Conservation (phyloP, 2,113 vertebrate species). For the Oncorhynchus masou region DNA sequence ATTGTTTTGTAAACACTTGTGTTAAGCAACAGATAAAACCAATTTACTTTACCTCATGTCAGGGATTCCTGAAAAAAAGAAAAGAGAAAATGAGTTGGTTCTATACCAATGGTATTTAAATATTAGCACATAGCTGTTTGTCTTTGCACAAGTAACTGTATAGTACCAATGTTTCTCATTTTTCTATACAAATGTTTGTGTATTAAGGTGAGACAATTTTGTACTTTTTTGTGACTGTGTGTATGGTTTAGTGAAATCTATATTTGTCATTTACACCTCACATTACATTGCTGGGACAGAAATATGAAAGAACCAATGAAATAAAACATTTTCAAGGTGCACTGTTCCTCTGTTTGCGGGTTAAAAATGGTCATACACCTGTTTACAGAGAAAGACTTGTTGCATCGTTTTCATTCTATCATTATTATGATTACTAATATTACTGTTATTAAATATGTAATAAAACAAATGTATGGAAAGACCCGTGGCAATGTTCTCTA, state of each 20-base stretch:
- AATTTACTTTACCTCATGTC: slow-evolving; percentile 83
- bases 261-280: slow-evolving; percentile 77
- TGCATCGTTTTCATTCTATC: slow-evolving; percentile 68
- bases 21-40: slow-evolving; percentile 75
- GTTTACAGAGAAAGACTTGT: slow-evolving; percentile 72
- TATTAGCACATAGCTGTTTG: slow-evolving; percentile 83
- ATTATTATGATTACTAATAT: slow-evolving; percentile 66
- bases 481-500: slow-evolving; percentile 74
- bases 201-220: slow-evolving; percentile 79
- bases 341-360: slow-evolving; percentile 64
- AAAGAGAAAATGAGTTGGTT: slow-evolving; percentile 69
- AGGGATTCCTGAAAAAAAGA: slow-evolving; percentile 76
- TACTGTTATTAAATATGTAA: slow-evolving; percentile 74
- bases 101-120: slow-evolving; percentile 78
- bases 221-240: slow-evolving; percentile 80
- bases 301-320: slow-evolving; percentile 41
- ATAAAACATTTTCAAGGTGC: slow-evolving; percentile 61
- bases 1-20: slow-evolving; percentile 80
- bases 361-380: slow-evolving; percentile 56
- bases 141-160: slow-evolving; percentile 82
- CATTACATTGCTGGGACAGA: slow-evolving; percentile 72
- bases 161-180: slow-evolving; percentile 76
- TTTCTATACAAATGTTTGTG: slow-evolving; percentile 76
- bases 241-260: slow-evolving; percentile 78
- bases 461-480: slow-evolving; percentile 71